Base-by-base conservation (phyloP, 2,797 vertebrate genomes). In the Pipistrellus kuhlii region DNA sequence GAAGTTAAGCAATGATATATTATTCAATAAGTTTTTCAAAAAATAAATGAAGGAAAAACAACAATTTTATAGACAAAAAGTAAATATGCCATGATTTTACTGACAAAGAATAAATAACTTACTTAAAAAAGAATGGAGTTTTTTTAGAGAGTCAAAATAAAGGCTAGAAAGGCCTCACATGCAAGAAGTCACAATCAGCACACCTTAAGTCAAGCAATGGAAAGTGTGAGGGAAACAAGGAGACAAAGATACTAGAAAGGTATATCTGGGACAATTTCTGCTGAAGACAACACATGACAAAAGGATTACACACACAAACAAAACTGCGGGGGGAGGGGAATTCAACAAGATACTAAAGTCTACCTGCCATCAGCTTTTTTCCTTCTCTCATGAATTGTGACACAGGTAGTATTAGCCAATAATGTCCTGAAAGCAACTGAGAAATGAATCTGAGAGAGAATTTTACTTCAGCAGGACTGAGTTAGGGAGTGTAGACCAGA, bases 91-190 rank as follows among this genome's bases (percentile, higher is more conserved):
- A 96, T 96, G 88, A 86, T 64, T 93, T 93, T 93, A 69, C 1
- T 46, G 51, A 96, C 32, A 95, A 85, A 97, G 94, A 98, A 97
- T 97, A 98, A 95, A 97, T 97, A 97, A 99, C 99, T 99, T 99
- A 99, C 99, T 98, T 98, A 99, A 97, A 97, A 99, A 98, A 98
- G 98, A 98, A 97, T 97, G 98, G 94, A 99, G 99, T 96, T 99
- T 99, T 99, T 99, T 99, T 99, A 99, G 97, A 99, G 99, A 99
- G 97, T 99, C 98, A 98, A 98, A 98, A 99, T 99, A 99, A 98
- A 99, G 98, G 98, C 97, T 98, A 99, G 99, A 99, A 98, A 99
- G 98, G 98, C 99, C 98, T 94, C 98, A 99, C 99, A 99, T 99
- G 99, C 99, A 99, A 99, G 99, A 99, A 98, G 98, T 98, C 98